Base-by-base conservation (phyloP, 2,797 vertebrate species). In the Loris lydekkerianus region DNA sequence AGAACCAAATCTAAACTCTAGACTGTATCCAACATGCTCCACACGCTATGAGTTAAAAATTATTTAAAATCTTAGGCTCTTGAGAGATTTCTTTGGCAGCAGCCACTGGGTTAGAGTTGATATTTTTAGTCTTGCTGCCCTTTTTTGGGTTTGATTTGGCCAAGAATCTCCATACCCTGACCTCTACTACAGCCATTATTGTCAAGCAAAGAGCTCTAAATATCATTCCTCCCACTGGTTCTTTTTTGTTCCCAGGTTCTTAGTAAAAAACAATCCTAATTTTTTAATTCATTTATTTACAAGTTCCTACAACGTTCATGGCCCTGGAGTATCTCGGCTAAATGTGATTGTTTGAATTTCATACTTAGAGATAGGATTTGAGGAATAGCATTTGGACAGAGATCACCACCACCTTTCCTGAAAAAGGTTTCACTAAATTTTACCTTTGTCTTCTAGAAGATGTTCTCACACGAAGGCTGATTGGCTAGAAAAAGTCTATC, bases 41-140 rank as follows among this genome's bases (percentile, higher is more conserved):
- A 53, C 40, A 73, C 0, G 10, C n/a, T 58, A 25, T 80, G 56
- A 53, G 17, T 75, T 58, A 40, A 86, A 96, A 91, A 81, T 95
- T 90, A 85, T 86, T 93, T 88, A 81, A 96, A 95, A 89, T 81
- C 73, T 27, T 85, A 91, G 40, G n/a, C 31, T 96, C 88, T 80
- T 91, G 9, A 17, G 73, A 80, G 69, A 58, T 89, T 94, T 91
- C 76, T 88, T 82, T 81, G 61, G 65, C 58, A 91, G n/a, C 20
- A 73, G 40, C 3, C 31, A 61, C 20, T 76, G 76, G 29, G 56
- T 77, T 70, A 89, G 70, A 86, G 65, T 92, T 86, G 75, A 81
- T 56, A 84, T 88, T 88, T 93, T 92, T 53, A 60, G 53, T 80
- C 65, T 73, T 86, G 4, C 1, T 49, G 93, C 20, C 69, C 27